phyloP scores from a whole-genome alignment of 2,888 invertebrate species.

The Apodemia zela region DNA sequence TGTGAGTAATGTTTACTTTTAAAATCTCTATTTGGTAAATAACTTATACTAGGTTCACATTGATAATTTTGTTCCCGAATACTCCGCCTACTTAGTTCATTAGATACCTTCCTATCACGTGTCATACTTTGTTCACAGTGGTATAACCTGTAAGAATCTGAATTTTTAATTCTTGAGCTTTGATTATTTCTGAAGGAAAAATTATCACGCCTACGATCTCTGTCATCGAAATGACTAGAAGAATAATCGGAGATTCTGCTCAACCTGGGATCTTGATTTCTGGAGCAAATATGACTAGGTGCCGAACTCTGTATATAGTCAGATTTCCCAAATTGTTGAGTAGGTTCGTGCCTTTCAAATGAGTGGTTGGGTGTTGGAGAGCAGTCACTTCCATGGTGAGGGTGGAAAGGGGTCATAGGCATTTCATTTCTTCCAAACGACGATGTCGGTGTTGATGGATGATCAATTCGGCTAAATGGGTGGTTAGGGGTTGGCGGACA shows the following conservation, averaged over 20 bases:
- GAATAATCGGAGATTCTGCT: conserved; percentile 52
- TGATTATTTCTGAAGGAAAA: conserved; percentile 31
- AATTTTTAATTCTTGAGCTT: conserved; percentile 33
- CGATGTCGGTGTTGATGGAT: conserved; percentile 38
- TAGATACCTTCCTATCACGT: conserved; percentile 36
- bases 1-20: conserved; percentile 34
- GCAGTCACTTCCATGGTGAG: conserved; percentile 37
- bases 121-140: conserved; percentile 43
- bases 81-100: conserved; percentile 37
- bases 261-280: conserved; percentile 52
- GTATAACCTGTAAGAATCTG: conserved; percentile 38
- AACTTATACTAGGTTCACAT: conserved; percentile 38
- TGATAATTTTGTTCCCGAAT: conserved; percentile 36
- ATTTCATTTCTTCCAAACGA: conserved; percentile 40
- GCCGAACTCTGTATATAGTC: conserved; percentile 34
- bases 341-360: conserved; percentile 47
- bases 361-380: conserved; percentile 43
- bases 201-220: conserved; percentile 43
- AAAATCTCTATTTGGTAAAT: conserved; percentile 33
- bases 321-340: conserved; percentile 34
- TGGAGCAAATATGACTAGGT: conserved; percentile 21
- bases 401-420: conserved; percentile 41
- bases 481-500: conserved; percentile 34
- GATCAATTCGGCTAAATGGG: conserved; percentile 35
- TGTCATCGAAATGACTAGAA: conserved; percentile 40